phyloP scores from a whole-genome alignment of 2,888 invertebrate species.

The Philhelius pedissequus region DNA sequence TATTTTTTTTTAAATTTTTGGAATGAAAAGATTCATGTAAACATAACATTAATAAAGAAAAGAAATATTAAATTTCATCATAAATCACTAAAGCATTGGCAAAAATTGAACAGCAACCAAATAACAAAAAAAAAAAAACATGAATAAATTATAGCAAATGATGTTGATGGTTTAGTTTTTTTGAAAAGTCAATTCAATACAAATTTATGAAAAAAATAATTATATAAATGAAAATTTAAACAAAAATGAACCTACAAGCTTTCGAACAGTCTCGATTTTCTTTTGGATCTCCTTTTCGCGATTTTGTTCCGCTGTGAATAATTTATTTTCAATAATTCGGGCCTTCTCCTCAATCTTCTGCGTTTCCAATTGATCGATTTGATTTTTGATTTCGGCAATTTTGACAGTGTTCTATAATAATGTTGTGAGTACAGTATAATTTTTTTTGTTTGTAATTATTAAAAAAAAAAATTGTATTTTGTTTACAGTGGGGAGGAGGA shows the following conservation, averaged over 20 bases:
- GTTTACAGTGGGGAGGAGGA: constrained; percentile 16
- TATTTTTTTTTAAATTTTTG: neutral
- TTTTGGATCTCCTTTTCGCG: constrained; percentile 91
- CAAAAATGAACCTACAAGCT: constrained; percentile 84
- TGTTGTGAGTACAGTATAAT: constrained; percentile 49
- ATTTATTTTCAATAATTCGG: constrained; percentile 86
- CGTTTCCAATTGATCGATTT: constrained; percentile 81
- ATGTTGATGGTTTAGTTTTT: neutral
- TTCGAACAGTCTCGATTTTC: constrained; percentile 90
- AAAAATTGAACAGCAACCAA: neutral
- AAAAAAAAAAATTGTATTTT: constrained; percentile 32
- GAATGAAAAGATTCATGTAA: neutral
- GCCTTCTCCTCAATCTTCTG: constrained; percentile 85
- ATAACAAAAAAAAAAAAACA: neutral
- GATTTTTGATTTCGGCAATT: constrained; percentile 85
- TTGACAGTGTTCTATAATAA: constrained; percentile 82
- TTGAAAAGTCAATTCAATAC: constrained; percentile 1
- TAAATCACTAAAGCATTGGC: constrained; percentile 53
- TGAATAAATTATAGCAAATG: neutral
- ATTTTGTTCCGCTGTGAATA: constrained; percentile 89
- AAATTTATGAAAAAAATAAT: neutral
- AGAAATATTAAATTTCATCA: neutral
- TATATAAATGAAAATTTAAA: constrained; percentile 31
- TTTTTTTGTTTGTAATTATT: neutral
- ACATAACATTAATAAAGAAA: neutral